A percentile compares a stretch with the other conserved stretches of the same genome.
These are phyloP conservation scores for Clinocottus analis DNA, from an alignment of 2,113 vertebrate species.

Conservation along the genomic window DNA sequence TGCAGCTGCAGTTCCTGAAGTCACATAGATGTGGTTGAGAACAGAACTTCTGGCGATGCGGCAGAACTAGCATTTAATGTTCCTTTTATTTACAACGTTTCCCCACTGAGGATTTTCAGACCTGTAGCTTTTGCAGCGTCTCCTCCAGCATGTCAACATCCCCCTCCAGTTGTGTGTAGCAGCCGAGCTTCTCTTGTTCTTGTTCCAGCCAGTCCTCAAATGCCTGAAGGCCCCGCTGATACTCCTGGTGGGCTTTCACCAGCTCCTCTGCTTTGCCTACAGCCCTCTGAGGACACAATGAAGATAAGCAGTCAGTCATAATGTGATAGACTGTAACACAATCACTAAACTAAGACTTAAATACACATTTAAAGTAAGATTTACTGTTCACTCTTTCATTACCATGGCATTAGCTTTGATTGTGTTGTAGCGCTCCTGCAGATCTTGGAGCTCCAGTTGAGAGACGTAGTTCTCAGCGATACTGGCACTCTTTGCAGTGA, in stretches of 20 bases:
- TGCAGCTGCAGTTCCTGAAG: slow-evolving; percentile 86
- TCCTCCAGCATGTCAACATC: slow-evolving; percentile 88
- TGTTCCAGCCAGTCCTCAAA: slow-evolving; percentile 95
- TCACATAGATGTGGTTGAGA: background rate
- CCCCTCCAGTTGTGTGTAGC: slow-evolving; percentile 87
- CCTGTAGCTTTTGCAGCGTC: slow-evolving; percentile 90
- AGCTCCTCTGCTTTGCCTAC: slow-evolving; percentile 89
- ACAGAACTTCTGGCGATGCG: background rate
- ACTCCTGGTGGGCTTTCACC: slow-evolving; percentile 90
- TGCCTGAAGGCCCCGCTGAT: slow-evolving; percentile 89
- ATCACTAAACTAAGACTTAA: background rate
- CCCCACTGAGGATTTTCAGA: slow-evolving; percentile 57
- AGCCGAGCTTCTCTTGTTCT: slow-evolving; percentile 89
- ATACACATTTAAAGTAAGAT: background rate
- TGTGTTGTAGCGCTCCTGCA: slow-evolving; percentile 89
- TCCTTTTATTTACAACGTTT: background rate
- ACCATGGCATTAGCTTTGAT: slow-evolving; percentile 90
- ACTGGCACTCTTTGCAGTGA: slow-evolving; percentile 89
- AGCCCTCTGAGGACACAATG: slow-evolving; percentile 80
- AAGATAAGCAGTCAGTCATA: background rate
- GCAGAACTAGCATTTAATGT: background rate
- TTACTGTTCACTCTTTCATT: slow-evolving; percentile 34
- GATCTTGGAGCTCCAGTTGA: slow-evolving; percentile 94
- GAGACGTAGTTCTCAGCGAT: slow-evolving; percentile 92
- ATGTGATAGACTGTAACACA: background rate